Conservation (phyloP, 2,113 vertebrate genomes). For the Sinosuthora webbiana region DNA sequence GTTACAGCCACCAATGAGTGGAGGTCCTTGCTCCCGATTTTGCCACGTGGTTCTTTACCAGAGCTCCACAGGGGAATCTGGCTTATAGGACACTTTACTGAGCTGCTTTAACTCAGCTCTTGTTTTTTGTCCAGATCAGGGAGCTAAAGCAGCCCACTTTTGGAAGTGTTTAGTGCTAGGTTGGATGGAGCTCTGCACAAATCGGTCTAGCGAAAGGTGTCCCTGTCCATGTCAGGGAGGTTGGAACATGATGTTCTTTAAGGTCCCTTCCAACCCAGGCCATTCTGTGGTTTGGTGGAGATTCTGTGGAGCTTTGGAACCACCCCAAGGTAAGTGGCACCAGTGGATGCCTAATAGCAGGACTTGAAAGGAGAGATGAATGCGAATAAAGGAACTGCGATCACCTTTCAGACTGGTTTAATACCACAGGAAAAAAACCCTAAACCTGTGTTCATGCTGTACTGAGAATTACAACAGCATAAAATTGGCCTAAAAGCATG, state of each 20-base stretch:
- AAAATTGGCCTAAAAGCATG: not conserved
- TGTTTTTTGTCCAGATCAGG: not conserved
- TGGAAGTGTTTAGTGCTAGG: not conserved
- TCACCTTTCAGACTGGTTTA: not conserved
- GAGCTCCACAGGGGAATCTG: rapidly evolving
- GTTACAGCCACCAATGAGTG: too few species aligned
- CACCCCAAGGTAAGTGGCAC: not conserved
- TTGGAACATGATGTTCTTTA: not conserved
- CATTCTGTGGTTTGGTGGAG: not conserved
- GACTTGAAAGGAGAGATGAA: not conserved
- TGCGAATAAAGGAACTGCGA: not conserved
- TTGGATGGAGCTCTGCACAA: not conserved
- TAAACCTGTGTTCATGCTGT: rapidly evolving
- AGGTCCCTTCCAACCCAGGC: not conserved
- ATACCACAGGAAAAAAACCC: not conserved
- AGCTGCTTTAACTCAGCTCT: not conserved
- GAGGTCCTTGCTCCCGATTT: not conserved
- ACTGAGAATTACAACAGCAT: not conserved
- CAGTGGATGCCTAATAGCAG: not conserved
- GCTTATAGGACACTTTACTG: not conserved
- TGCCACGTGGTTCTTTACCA: not conserved
- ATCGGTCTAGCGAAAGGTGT: not conserved
- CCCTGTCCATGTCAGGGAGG: not conserved
- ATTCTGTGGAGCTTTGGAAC: not conserved
- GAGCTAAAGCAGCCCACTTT: not conserved